phyloP scores from a whole-genome alignment of 2,797 vertebrate genomes.

The Rhincodon typus region DNA sequence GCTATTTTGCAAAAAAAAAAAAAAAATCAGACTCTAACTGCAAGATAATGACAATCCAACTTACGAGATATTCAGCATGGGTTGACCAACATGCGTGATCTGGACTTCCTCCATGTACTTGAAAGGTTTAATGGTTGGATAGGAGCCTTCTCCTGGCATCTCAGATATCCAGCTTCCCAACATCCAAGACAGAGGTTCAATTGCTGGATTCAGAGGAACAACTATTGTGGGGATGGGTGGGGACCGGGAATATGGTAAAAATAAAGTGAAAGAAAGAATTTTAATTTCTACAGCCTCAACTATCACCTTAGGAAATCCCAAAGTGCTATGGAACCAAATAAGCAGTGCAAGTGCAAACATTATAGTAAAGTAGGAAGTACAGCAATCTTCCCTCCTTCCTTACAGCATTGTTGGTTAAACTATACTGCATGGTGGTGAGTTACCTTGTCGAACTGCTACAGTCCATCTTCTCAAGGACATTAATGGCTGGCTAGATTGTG shows the following conservation, averaged over 20 bases:
- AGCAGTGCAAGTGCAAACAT: background rate
- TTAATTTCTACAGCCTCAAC: background rate
- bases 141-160: conserved; percentile 73
- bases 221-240: background rate
- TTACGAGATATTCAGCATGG: conserved; percentile 89
- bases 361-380: background rate
- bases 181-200: conserved; percentile 75
- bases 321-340: background rate
- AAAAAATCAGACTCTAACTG: background rate
- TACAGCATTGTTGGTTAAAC: no score
- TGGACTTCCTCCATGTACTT: conserved; percentile 75
- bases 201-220: conserved; percentile 57
- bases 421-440: no score
- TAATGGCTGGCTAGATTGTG: no score
- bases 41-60: conserved; percentile 42
- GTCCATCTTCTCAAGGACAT: no score
- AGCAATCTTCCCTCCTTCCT: no score
- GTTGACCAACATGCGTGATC: conserved; percentile 85
- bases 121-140: conserved; percentile 76
- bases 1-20: background rate
- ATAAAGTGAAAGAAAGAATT: background rate
- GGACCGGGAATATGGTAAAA: background rate
- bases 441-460: no score
- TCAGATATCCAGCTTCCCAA: conserved; percentile 77
- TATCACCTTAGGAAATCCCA: background rate